These are phyloP conservation scores for Trypoxylus dichotomus DNA, from an alignment of 1,140 invertebrate genomes.

Conservation along the genomic window DNA sequence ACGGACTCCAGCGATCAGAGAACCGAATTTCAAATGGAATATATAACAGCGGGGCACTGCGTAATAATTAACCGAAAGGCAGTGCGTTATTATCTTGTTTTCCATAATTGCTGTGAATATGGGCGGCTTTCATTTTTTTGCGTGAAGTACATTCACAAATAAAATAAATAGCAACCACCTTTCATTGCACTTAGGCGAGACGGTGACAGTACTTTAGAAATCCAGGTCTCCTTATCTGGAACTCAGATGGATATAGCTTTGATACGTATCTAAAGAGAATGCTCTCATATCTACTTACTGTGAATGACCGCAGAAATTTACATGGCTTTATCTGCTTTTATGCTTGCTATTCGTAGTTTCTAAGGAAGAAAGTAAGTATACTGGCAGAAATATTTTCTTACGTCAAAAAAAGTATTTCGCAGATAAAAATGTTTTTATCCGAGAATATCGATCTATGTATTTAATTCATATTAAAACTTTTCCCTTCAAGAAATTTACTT, in stretches of 20 bases:
- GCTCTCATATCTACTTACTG: background rate
- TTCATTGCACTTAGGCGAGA: background rate
- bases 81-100: background rate
- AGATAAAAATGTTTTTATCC: no score
- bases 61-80: background rate
- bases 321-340: no score
- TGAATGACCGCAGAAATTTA: background rate
- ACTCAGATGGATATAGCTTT: background rate
- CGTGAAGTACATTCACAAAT: background rate
- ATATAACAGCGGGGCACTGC: background rate
- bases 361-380: no score
- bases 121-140: background rate
- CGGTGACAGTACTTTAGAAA: background rate
- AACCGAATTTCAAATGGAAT: no score
- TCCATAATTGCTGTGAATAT: background rate
- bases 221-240: background rate
- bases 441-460: no score
- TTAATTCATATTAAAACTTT: no score
- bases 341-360: no score
- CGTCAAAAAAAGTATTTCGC: no score
- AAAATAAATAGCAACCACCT: background rate
- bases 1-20: no score
- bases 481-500: no score
- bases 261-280: background rate
- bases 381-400: no score